A percentile compares a stretch with the other conserved stretches of the same genome.
Evolutionary conservation across 1,140 invertebrate species (phyloP).

Genomic region (Cataglyphis hispanica): DNA sequence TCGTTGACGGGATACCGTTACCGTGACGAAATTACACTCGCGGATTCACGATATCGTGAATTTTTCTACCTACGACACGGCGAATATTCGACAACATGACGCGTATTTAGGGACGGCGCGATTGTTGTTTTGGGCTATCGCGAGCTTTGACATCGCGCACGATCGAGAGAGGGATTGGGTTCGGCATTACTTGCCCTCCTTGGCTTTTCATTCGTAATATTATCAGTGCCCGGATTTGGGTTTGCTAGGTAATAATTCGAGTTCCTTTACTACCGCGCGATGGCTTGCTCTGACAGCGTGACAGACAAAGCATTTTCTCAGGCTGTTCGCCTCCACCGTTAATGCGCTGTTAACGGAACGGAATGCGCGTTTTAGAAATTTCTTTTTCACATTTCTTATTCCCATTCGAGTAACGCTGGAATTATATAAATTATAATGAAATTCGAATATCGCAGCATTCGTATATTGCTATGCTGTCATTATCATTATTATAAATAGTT

Average conservation of each 20-base stretch:
- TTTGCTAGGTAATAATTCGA: slow-evolving; percentile 1
- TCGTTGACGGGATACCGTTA: slow-evolving; percentile 40
- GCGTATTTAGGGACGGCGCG: neutral
- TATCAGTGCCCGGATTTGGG: neutral
- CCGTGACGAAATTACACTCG: neutral
- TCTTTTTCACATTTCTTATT: too few species aligned
- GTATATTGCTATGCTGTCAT: too few species aligned
- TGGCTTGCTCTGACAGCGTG: slow-evolving; percentile 7
- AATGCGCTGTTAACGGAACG: neutral
- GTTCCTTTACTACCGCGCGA: neutral
- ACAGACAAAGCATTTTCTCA: slow-evolving; percentile 49
- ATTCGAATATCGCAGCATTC: neutral
- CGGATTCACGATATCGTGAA: neutral
- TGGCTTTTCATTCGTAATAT: neutral
- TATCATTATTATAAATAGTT: too few species aligned
- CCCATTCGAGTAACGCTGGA: neutral
- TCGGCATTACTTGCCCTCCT: neutral
- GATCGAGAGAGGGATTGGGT: slow-evolving; percentile 41
- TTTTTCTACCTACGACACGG: neutral
- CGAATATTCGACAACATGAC: neutral
- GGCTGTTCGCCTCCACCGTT: neutral
- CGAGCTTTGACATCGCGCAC: neutral
- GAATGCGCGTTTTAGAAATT: neutral
- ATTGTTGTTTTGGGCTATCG: slow-evolving; percentile 74
- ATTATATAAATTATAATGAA: neutral